These are phyloP conservation scores for Cecropterus lyciades DNA, from an alignment of 1,140 invertebrate genomes.

Conservation along the genomic window DNA sequence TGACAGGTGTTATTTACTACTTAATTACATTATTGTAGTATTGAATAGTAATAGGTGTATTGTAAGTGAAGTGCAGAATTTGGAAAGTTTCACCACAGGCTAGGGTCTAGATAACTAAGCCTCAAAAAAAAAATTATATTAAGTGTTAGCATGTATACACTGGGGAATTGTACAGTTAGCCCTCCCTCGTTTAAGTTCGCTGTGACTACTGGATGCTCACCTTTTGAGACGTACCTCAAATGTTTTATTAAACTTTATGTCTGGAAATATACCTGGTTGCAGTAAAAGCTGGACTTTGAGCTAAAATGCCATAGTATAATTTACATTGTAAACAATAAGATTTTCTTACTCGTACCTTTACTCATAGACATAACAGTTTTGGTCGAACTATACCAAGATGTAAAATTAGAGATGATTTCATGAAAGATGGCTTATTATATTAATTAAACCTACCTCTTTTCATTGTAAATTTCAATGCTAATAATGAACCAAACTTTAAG, in stretches of 20 bases:
- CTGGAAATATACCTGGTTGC: slow-evolving; percentile 51
- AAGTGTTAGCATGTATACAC: slow-evolving; percentile 83
- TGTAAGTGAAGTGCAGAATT: slow-evolving; percentile 71
- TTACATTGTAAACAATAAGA: slow-evolving; percentile 50
- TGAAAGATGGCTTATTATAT: slow-evolving; percentile 68
- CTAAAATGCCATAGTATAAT: slow-evolving; percentile 68
- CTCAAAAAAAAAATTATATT: slow-evolving; percentile 79
- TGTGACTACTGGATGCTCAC: slow-evolving; percentile 80
- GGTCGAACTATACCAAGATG: slow-evolving; percentile 71
- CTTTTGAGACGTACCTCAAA: slow-evolving; percentile 67
- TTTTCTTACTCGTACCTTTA: slow-evolving; percentile 43
- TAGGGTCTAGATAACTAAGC: slow-evolving; percentile 77
- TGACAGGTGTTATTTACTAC: slow-evolving; percentile 51
- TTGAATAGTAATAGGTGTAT: slow-evolving; percentile 50
- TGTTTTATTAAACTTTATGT: slow-evolving; percentile 75
- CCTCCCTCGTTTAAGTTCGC: slow-evolving; percentile 83
- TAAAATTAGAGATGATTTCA: slow-evolving; percentile 81
- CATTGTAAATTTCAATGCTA: slow-evolving; percentile 84
- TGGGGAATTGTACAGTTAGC: slow-evolving; percentile 84
- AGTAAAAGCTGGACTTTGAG: slow-evolving; percentile 71
- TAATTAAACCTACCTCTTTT: slow-evolving; percentile 83
- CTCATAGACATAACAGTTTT: slow-evolving; percentile 67
- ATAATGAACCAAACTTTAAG: slow-evolving; percentile 81
- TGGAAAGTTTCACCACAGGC: slow-evolving; percentile 79
- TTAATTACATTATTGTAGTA: slow-evolving; percentile 57